Conservation (phyloP, 1,140 invertebrate species). For the Kradibia gibbosae region DNA sequence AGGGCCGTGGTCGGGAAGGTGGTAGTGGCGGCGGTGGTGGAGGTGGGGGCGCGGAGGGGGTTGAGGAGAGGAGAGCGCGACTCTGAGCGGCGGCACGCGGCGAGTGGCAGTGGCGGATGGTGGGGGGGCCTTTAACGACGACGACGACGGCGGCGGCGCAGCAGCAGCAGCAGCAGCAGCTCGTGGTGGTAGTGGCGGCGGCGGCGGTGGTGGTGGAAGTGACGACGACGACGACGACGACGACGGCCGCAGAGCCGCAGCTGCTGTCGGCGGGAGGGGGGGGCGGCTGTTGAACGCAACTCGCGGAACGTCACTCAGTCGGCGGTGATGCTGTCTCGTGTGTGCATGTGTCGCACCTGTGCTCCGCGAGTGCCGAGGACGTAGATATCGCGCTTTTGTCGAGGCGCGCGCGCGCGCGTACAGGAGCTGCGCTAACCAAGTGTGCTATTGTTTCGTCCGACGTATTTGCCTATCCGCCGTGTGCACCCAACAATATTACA, state of each 20-base stretch:
- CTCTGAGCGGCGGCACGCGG: constrained; percentile 42
- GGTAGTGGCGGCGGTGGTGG: not conserved
- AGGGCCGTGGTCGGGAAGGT: constrained; percentile 35
- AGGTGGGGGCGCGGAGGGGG: constrained; percentile 61
- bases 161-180: not conserved
- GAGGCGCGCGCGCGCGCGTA: constrained; percentile 27
- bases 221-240: constrained; percentile 38
- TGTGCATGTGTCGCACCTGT: constrained; percentile 64
- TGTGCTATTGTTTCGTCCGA: too few relatives aligned
- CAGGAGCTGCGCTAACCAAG: too few relatives aligned
- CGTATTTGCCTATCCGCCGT: too few relatives aligned
- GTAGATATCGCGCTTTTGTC: constrained; percentile 29
- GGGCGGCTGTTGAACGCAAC: constrained; percentile 72
- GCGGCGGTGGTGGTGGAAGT: constrained; percentile 39
- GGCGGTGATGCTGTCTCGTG: constrained; percentile 74
- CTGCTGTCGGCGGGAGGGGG: constrained; percentile 35
- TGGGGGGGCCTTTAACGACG: constrained; percentile 55
- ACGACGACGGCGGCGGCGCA: not conserved
- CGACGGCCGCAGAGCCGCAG: too few relatives aligned
- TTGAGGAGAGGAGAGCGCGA: constrained; percentile 57
- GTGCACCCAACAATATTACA: too few relatives aligned
- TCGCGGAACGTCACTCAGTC: constrained; percentile 76
- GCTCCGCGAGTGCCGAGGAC: constrained; percentile 6
- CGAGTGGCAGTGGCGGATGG: constrained; percentile 31
- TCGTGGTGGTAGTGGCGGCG: constrained; percentile 58